Percentiles rank a stretch among this genome's conserved stretches.
Evolutionary conservation across 2,797 vertebrate genomes (phyloP).

Genomic region (Rhinoraja longicauda): DNA sequence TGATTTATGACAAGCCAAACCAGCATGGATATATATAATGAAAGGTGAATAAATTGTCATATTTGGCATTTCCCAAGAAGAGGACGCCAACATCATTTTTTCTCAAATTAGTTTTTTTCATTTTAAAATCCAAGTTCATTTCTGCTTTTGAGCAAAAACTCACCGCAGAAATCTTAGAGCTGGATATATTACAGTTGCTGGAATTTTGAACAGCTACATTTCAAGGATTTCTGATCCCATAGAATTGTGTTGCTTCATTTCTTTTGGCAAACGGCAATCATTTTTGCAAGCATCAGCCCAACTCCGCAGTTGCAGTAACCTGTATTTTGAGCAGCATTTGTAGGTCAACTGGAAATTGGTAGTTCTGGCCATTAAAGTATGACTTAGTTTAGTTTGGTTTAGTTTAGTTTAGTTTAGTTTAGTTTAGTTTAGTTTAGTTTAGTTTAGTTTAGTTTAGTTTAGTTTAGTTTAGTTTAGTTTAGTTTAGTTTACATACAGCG

Average conservation of each 20-base stretch:
- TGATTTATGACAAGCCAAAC: neutral
- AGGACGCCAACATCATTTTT: neutral
- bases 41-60: neutral
- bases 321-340: neutral
- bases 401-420: too few relatives aligned
- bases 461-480: too few relatives aligned
- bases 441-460: too few relatives aligned
- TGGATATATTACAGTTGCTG: neutral
- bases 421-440: too few relatives aligned
- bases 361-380: too few relatives aligned
- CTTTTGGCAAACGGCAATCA: neutral
- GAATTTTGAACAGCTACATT: neutral
- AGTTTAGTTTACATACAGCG: too few relatives aligned
- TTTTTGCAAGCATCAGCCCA: neutral
- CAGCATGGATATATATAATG: neutral
- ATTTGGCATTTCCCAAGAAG: neutral
- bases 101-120: too few relatives aligned
- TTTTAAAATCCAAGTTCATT: neutral
- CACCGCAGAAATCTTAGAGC: neutral
- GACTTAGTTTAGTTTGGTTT: too few relatives aligned
- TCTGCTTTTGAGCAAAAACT: neutral
- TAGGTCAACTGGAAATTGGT: neutral
- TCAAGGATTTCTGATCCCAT: neutral
- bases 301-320: neutral
- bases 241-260: neutral